phyloP scores from a whole-genome alignment of 2,113 vertebrate species.

The Lamprotornis superbus region DNA sequence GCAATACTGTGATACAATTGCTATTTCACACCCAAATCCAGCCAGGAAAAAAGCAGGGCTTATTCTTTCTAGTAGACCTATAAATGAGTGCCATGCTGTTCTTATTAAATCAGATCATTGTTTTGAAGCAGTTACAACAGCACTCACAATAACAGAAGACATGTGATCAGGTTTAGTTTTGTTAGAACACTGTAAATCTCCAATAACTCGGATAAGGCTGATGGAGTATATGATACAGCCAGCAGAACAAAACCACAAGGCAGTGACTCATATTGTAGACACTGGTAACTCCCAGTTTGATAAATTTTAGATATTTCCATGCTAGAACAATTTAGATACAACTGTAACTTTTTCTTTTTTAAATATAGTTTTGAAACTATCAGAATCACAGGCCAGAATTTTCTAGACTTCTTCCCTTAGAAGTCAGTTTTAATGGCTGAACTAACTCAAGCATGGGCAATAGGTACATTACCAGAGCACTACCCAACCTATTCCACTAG shows the following conservation, averaged over 20 bases:
- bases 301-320: not conserved
- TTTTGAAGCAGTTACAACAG: not conserved
- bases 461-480: not conserved
- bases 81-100: not conserved
- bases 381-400: not conserved
- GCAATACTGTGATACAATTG: not conserved
- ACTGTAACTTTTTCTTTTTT: not conserved
- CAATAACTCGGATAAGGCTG: not conserved
- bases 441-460: not conserved
- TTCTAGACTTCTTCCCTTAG: not conserved
- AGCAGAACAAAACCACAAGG: not conserved
- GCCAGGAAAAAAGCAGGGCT: not conserved
- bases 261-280: not conserved
- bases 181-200: not conserved
- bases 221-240: not conserved
- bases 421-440: not conserved
- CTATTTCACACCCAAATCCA: not conserved
- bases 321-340: not conserved
- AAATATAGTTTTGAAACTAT: accelerated
- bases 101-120: not conserved
- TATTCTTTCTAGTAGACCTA: not conserved
- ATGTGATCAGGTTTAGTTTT: not conserved
- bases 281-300: not conserved
- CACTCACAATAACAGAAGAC: not conserved
- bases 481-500: not conserved